Evolutionary conservation across 2,113 vertebrate genomes (phyloP).

Genomic region (Cyprinodon tularosa): DNA sequence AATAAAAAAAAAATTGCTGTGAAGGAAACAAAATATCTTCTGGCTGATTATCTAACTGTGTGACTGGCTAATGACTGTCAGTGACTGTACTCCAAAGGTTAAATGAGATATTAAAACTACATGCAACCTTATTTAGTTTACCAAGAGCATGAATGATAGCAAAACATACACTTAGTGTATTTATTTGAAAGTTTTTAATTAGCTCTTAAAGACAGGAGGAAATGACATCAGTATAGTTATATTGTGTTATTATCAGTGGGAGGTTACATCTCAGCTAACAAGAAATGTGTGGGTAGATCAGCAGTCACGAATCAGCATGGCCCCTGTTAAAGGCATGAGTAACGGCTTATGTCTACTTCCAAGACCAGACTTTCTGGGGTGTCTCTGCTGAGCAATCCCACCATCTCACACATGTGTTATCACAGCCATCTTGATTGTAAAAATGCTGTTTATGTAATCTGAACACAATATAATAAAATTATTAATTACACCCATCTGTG

Average conservation of each 20-base stretch:
- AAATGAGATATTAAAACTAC: background rate
- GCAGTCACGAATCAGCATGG: conserved; percentile 53
- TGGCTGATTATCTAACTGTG: conserved; percentile 10
- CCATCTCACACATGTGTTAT: conserved; percentile 2
- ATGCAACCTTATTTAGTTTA: background rate
- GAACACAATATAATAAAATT: background rate
- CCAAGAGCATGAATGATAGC: background rate
- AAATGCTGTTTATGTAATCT: background rate
- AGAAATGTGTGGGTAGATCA: conserved; percentile 45
- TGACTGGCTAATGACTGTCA: conserved; percentile 15
- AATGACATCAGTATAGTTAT: conserved; percentile 7
- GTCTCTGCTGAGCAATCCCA: conserved; percentile 7
- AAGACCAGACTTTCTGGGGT: conserved; percentile 19
- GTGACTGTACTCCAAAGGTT: background rate
- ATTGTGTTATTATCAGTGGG: conserved; percentile 14
- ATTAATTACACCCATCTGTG: background rate
- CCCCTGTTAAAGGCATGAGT: conserved; percentile 29
- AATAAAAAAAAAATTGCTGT: conserved; percentile 6
- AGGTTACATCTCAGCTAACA: conserved; percentile 41
- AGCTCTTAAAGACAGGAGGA: background rate
- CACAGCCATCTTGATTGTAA: background rate
- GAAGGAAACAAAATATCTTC: background rate
- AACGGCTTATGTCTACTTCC: conserved; percentile 32
- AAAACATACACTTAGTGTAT: background rate
- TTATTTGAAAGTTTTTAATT: background rate